Conservation (phyloP, 2,888 invertebrate species). For the Tenthredo scrophulariae region DNA sequence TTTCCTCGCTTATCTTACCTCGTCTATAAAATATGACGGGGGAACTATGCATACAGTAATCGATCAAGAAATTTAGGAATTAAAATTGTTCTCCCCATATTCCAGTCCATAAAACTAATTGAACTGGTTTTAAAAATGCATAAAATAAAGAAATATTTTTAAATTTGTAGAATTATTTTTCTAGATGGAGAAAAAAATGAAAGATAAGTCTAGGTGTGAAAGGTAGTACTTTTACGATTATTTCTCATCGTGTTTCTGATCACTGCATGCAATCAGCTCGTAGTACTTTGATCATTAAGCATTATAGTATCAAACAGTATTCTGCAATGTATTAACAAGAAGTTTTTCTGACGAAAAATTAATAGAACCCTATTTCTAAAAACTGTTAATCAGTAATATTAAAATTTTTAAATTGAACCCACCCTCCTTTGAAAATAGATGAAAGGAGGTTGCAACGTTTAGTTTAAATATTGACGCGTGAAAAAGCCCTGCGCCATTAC, state of each 20-base stretch:
- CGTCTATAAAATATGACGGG: neutral
- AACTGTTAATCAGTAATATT: no score
- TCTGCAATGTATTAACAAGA: neutral
- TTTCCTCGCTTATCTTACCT: neutral
- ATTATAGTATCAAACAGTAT: neutral
- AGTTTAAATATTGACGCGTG: neutral
- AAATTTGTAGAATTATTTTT: neutral
- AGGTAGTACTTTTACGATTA: neutral
- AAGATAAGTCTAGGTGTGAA: neutral
- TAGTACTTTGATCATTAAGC: neutral
- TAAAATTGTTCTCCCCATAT: neutral
- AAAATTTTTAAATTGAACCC: no score
- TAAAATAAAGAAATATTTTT: neutral
- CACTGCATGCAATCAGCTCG: neutral
- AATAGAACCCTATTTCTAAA: neutral
- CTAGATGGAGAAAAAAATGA: neutral
- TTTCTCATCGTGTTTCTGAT: neutral
- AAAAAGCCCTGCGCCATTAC: neutral
- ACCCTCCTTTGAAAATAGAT: neutral
- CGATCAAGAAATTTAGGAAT: neutral
- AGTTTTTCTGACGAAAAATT: neutral
- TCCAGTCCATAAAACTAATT: neutral
- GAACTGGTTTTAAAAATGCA: neutral
- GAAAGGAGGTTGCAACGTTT: neutral
- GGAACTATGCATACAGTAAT: neutral